Conservation (phyloP, 1,140 invertebrate species). For the Mylabris phalerata region DNA sequence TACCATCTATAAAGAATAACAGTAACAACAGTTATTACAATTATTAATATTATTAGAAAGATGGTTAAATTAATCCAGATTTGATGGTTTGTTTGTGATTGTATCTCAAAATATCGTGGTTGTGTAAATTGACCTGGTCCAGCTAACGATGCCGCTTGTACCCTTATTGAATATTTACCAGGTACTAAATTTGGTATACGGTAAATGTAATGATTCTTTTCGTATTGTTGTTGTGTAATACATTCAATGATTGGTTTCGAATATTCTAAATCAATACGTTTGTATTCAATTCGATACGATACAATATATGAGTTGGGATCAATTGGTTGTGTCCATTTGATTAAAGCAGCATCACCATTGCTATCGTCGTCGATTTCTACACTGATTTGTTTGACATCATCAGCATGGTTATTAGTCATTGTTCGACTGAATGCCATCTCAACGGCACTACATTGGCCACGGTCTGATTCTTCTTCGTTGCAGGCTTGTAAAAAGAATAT, state of each 20-base stretch:
- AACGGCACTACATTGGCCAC: constrained; percentile 34
- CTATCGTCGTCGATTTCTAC: constrained; percentile 31
- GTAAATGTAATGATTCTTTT: constrained; percentile 15
- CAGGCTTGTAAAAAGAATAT: constrained; percentile 48
- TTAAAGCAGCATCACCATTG: constrained; percentile 37
- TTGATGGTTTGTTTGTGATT: neutral
- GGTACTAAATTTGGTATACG: constrained; percentile 45
- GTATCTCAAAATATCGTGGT: constrained; percentile 17
- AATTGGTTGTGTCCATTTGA: constrained; percentile 54
- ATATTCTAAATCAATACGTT: constrained; percentile 34
- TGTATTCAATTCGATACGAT: constrained; percentile 53
- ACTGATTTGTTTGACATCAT: constrained; percentile 37
- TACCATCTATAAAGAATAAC: constrained; percentile 21
- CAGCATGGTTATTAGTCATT: constrained; percentile 32
- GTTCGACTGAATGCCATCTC: constrained; percentile 38
- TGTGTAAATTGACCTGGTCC: constrained; percentile 34
- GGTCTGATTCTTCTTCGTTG: constrained; percentile 33
- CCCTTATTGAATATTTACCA: constrained; percentile 56
- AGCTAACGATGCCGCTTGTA: constrained; percentile 57
- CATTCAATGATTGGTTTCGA: constrained; percentile 12
- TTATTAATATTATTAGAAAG: constrained; percentile 35
- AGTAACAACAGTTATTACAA: constrained; percentile 31
- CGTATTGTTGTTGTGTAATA: constrained; percentile 9
- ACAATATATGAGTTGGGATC: constrained; percentile 58
- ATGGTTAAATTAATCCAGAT: constrained; percentile 27